Evolutionary conservation across 2,113 vertebrate species (phyloP).

Genomic region (Gnathochromis pfefferi): DNA sequence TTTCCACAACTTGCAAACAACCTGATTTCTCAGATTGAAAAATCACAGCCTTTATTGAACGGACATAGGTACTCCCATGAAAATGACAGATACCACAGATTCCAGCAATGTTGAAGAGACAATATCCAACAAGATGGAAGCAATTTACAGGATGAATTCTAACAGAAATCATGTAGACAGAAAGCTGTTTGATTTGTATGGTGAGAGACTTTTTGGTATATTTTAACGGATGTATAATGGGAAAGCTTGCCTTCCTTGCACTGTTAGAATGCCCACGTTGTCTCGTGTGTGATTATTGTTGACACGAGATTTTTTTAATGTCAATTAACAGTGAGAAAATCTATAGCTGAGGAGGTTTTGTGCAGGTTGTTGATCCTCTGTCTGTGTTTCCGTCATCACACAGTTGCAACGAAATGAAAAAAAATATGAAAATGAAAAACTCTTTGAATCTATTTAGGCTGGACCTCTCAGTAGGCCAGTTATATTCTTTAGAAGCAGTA

Average conservation of each 20-base stretch:
- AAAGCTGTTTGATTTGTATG: background rate
- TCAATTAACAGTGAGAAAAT: background rate
- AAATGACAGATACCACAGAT: background rate
- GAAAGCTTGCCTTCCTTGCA: background rate
- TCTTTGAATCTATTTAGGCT: background rate
- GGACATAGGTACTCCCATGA: background rate
- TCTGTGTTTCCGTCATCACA: background rate
- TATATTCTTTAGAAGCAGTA: conserved; percentile 13
- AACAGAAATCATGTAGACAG: background rate
- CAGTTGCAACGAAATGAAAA: background rate
- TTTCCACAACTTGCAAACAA: background rate
- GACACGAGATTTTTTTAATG: background rate
- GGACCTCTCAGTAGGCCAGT: conserved; percentile 1
- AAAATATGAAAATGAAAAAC: conserved; percentile 17
- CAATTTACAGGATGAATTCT: background rate
- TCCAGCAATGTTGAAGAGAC: background rate
- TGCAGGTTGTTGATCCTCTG: background rate
- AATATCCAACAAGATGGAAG: background rate
- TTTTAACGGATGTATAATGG: background rate
- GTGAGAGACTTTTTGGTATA: background rate
- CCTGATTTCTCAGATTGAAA: background rate
- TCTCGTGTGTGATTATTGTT: background rate
- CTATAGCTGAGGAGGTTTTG: background rate
- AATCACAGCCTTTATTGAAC: background rate
- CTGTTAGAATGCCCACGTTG: background rate